Base-by-base conservation (phyloP, 2,888 invertebrate genomes). In the Meandrusa payeni region DNA sequence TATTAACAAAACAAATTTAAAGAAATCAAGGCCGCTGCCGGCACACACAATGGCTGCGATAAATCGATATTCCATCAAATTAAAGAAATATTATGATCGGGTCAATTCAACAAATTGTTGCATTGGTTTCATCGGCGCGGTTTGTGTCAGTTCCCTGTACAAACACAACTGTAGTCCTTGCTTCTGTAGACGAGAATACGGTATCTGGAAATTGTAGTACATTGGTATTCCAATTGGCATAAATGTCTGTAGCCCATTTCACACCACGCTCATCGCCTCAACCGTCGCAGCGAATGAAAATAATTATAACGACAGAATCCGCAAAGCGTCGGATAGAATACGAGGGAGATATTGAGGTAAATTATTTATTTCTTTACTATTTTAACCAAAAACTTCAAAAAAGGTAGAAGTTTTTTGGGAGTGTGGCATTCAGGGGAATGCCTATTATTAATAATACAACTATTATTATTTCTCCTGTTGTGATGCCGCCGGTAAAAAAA, bases 11-110 rank as follows among this genome's bases (percentile, higher is more conserved):
- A 36, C 13, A 33, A 34, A 27, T 22, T 3, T 10, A 20, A 32
- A 24, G 6, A 20, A 20, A n/a, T 26, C 27, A 27, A 41, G 33
- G 41, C 3, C 27, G 5, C 6, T 1, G 22, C 12, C 7, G 7
- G 3, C 2, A 9, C 10, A 17, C 12, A 40, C 40, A 40, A 32
- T 31, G 32, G 32, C 32, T 24, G 6, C 17, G 3, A 33, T 6
- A 24, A 34, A 41, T 41, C 41, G 20, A 41, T 41, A 41, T 27
- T 22, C n/a, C 33, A 41, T 41, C 15, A 41, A 34, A 34, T 34
- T 11, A 34, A 41, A 41, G 7, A 22, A 26, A 10, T 19, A 11
- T 23, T 24, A 23, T 20, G 10, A 22, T 23, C 10, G 6, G 13
- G 20, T 22, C 22, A 15, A 27, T 7, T 28, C 7, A n/a, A 10